Evolutionary conservation across 35 echinoderm and acorn worm genomes (phyloP).

Genomic region (Chiridota heheva): DNA sequence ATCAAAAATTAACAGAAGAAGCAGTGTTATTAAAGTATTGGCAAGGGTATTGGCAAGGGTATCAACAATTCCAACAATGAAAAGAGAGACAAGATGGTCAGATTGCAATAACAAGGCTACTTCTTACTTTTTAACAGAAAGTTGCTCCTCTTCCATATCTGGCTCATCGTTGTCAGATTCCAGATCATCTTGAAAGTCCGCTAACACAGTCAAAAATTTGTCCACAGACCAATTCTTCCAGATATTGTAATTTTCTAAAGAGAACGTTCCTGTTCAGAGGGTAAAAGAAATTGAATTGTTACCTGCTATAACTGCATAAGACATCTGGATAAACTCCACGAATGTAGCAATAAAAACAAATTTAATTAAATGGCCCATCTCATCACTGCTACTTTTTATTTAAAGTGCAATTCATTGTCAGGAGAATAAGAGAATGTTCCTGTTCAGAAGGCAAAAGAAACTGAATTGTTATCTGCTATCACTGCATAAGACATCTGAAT

Average conservation of each 20-base stretch:
- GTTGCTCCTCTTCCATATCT: slow-evolving; percentile 15
- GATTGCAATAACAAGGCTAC: too few species aligned
- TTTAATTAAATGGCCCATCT: slow-evolving; percentile 12
- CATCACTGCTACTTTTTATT: too few species aligned
- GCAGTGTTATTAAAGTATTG: too few species aligned
- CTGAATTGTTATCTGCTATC: not conserved
- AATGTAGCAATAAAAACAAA: not conserved
- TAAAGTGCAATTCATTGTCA: too few species aligned
- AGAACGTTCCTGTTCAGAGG: not conserved
- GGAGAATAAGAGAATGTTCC: not conserved
- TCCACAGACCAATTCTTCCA: slow-evolving; percentile 21
- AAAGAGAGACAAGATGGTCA: too few species aligned
- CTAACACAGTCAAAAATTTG: slow-evolving; percentile 14
- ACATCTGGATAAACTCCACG: not conserved
- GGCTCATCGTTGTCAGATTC: slow-evolving; percentile 15
- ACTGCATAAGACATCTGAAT: not conserved
- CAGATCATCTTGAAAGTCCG: slow-evolving; percentile 38
- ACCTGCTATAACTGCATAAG: not conserved
- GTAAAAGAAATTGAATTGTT: not conserved
- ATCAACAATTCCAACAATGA: too few species aligned
- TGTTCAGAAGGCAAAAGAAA: not conserved
- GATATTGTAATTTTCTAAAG: not conserved
- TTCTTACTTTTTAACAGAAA: slow-evolving; percentile 36
- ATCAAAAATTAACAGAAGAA: too few species aligned
- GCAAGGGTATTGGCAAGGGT: too few species aligned